Evolutionary conservation across 2,113 vertebrate genomes (phyloP).

Genomic region (Monopterus albus): DNA sequence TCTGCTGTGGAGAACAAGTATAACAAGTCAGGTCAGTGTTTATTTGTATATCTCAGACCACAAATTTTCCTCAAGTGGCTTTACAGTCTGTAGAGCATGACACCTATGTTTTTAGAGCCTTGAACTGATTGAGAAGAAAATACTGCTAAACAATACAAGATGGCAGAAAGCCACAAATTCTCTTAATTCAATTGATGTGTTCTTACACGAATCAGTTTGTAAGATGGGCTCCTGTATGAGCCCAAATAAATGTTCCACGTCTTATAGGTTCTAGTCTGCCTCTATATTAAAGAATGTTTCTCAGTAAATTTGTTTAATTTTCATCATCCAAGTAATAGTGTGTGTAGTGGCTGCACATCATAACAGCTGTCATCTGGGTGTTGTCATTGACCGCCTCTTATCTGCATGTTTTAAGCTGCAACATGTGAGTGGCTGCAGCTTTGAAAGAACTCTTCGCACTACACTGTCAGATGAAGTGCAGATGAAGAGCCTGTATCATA

Average conservation of each 20-base stretch:
- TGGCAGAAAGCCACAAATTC: neutral
- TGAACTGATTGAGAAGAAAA: too few relatives aligned
- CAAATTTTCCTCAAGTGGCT: too few relatives aligned
- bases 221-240: neutral
- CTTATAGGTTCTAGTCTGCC: neutral
- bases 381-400: neutral
- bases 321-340: neutral
- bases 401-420: slow-evolving; percentile 43
- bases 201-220: neutral
- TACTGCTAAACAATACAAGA: too few relatives aligned
- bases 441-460: slow-evolving; percentile 31
- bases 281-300: neutral
- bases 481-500: slow-evolving; percentile 31
- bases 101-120: too few relatives aligned
- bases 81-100: too few relatives aligned
- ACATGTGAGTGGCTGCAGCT: slow-evolving; percentile 23
- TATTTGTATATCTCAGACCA: too few relatives aligned
- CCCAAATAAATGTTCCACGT: neutral
- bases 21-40: too few relatives aligned
- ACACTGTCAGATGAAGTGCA: neutral
- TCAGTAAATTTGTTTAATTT: neutral
- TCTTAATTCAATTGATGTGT: neutral
- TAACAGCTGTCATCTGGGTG: slow-evolving; percentile 10
- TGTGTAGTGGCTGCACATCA: neutral
- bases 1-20: neutral